Evolutionary conservation across 2,797 vertebrate species (phyloP).

Genomic region (Sebastes paucispinis): DNA sequence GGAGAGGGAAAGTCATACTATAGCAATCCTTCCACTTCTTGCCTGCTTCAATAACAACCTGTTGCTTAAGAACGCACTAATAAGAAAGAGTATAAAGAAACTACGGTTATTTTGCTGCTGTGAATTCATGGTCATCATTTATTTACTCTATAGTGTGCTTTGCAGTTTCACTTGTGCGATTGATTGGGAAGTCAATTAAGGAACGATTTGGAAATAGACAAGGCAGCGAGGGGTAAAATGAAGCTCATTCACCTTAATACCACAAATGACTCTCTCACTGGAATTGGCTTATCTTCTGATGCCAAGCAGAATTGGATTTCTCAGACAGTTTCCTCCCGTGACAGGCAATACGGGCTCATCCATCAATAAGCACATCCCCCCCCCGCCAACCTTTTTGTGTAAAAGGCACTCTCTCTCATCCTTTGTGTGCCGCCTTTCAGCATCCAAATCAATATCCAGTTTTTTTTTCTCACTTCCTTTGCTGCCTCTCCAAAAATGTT

Average conservation of each 20-base stretch:
- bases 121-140: not conserved
- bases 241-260: slow-evolving; percentile 62
- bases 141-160: not conserved
- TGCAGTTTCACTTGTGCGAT: slow-evolving; percentile 29
- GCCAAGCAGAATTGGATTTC: slow-evolving; percentile 69
- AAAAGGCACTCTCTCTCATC: slow-evolving; percentile 35
- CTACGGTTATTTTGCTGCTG: not conserved
- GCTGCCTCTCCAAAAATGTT: not conserved
- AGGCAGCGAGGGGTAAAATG: slow-evolving; percentile 45
- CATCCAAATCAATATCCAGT: slow-evolving; percentile 57
- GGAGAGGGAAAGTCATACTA: not conserved
- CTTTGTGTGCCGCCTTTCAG: slow-evolving; percentile 37
- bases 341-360: slow-evolving; percentile 44
- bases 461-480: slow-evolving; percentile 12
- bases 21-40: not conserved
- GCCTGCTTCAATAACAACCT: not conserved
- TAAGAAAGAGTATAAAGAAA: not conserved
- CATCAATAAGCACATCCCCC: slow-evolving; percentile 43
- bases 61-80: slow-evolving; percentile 1
- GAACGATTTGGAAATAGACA: slow-evolving; percentile 57
- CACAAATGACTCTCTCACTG: slow-evolving; percentile 48
- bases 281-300: slow-evolving; percentile 61
- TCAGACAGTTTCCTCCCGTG: slow-evolving; percentile 58
- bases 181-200: slow-evolving; percentile 64
- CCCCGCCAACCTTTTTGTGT: slow-evolving; percentile 16